phyloP scores from a whole-genome alignment of 2,113 vertebrate genomes.

The Calyptommatus sinebrachiatus region DNA sequence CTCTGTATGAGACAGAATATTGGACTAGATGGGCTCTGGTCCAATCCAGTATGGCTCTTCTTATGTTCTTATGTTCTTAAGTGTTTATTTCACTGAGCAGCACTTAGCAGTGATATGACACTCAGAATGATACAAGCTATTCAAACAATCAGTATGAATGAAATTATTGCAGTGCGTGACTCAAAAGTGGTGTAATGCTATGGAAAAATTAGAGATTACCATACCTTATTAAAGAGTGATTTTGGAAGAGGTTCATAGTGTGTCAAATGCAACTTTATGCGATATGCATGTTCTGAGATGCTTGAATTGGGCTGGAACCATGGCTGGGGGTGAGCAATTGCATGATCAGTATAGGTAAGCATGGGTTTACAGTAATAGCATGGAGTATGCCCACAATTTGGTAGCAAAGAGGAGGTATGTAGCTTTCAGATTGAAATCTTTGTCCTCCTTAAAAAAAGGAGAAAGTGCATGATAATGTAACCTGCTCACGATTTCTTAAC shows the following conservation, averaged over 20 bases:
- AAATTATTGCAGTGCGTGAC: background rate
- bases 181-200: background rate
- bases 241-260: background rate
- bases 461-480: background rate
- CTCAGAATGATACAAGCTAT: accelerated
- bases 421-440: background rate
- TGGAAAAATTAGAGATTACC: background rate
- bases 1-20: too few relatives aligned
- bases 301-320: background rate
- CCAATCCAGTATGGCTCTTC: too few relatives aligned
- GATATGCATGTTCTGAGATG: background rate
- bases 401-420: background rate
- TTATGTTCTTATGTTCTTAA: too few relatives aligned
- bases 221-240: background rate
- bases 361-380: background rate
- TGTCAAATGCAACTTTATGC: background rate
- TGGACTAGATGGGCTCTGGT: too few relatives aligned
- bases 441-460: too few relatives aligned
- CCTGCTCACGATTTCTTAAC: background rate
- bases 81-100: background rate
- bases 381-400: background rate
- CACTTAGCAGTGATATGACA: background rate
- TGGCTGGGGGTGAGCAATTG: background rate
- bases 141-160: accelerated
- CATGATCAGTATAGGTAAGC: background rate